These are phyloP conservation scores for Crocuta crocuta DNA, from an alignment of 2,113 vertebrate species.

Conservation along the genomic window DNA sequence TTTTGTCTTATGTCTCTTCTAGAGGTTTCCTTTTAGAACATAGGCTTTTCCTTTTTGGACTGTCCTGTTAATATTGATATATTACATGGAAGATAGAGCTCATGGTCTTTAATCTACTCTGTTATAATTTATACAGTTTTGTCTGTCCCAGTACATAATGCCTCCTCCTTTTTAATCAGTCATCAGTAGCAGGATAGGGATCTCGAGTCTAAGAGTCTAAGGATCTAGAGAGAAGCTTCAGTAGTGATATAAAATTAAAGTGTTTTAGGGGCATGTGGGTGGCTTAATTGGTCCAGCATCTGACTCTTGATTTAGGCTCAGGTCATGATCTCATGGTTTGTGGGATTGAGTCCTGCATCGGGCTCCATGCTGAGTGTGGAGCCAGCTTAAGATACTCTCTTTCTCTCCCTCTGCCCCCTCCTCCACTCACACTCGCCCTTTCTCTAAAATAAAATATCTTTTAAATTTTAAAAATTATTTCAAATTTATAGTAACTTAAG, in stretches of 20 bases:
- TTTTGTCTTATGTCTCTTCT: neutral
- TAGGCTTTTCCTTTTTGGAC: neutral
- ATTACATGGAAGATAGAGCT: neutral
- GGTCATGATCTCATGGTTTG: too few relatives aligned
- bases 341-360: too few relatives aligned
- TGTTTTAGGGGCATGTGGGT: too few relatives aligned
- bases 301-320: too few relatives aligned
- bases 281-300: too few relatives aligned
- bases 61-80: neutral
- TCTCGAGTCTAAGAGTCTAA: neutral
- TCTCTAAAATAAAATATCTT: neutral
- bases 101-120: neutral
- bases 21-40: slow-evolving; percentile 37
- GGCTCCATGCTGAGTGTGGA: too few relatives aligned
- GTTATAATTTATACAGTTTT: neutral
- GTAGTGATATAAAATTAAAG: neutral
- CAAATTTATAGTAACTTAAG: neutral
- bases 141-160: neutral
- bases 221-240: neutral
- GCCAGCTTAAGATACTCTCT: too few relatives aligned
- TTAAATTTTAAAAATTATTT: slow-evolving; percentile 27
- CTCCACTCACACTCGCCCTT: too few relatives aligned
- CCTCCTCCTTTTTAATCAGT: neutral
- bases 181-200: neutral
- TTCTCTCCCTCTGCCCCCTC: too few relatives aligned